Base-by-base conservation (phyloP, 2,113 vertebrate genomes). In the Thalassoma bifasciatum region DNA sequence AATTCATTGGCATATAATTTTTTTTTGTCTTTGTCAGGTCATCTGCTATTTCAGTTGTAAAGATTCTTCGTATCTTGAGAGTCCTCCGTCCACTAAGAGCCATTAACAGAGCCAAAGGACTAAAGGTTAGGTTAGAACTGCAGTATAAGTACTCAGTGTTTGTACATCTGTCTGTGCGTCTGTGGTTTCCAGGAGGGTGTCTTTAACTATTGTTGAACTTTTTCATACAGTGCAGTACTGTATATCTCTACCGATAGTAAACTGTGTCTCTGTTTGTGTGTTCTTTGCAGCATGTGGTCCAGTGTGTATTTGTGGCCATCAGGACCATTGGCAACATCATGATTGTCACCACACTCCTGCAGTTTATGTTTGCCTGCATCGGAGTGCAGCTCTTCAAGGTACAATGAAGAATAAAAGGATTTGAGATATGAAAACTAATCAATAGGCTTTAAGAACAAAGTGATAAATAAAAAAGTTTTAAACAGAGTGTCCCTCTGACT, bases 311-410 rank as follows among this genome's bases (percentile, higher is more conserved):
- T 74, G 98, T 99, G 81, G 98, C 98, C 86, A 99, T 99, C 89
- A 92, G 97, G 89, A 99, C 98, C 37, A 99, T 99, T 0, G 98
- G 97, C 62, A 99, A 99, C 92, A 99, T 99, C 92, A 99, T 99
- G 97, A 99, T 99, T 0, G 98, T 99, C 79, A 99, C 98, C 80
- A 99, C 98, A 1, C 94, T 99, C 63, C 95, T 99, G 77, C 98
- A 99, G 86, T 99, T 99, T 90, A 99, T 99, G 97, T 99, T 99
- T 5, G 97, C 97, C 34, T 99, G 98, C 81, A 99, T 99, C 5
- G 97, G 98, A 26, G 98, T 99, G 58, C 98, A 99, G 88, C 91
- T 99, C 12, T 99, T 99, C 85, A 99, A 99, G 97, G 97, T 99
- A 83, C 4, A 61, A 11, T 16, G 10, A 63, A 65, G 16, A 53